A percentile compares a stretch with the other conserved stretches of the same genome.
Evolutionary conservation across 2,797 vertebrate species (phyloP).

Genomic region (Aphelocoma californica): DNA sequence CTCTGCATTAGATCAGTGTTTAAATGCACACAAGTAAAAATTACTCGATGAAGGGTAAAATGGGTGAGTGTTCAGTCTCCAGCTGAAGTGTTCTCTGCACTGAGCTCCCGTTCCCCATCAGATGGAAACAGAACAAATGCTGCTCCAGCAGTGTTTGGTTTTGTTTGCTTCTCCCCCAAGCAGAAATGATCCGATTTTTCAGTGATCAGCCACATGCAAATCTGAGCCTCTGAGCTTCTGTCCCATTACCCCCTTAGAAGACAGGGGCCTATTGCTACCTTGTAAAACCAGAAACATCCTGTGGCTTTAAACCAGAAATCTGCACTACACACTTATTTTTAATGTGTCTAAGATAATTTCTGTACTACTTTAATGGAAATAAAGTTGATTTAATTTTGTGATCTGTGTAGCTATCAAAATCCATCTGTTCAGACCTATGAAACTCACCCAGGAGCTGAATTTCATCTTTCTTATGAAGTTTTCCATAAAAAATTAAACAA

Average conservation of each 20-base stretch:
- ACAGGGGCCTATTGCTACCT: conserved; percentile 15
- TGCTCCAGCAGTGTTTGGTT: neutral
- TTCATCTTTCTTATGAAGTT: conserved; percentile 58
- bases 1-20: conserved; percentile 11
- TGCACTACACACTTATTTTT: conserved; percentile 57
- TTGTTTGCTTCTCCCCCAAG: conserved; percentile 27
- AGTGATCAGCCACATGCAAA: conserved; percentile 14
- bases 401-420: conserved; percentile 70
- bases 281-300: conserved; percentile 47
- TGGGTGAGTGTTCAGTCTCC: neutral
- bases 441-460: conserved; percentile 35
- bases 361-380: conserved; percentile 66
- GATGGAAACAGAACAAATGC: neutral
- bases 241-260: neutral
- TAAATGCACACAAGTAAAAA: conserved; percentile 3
- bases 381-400: conserved; percentile 66
- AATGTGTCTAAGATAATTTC: conserved; percentile 66
- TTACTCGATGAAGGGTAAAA: neutral
- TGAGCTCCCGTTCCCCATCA: neutral
- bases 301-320: conserved; percentile 66
- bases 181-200: conserved; percentile 14
- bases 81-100: neutral
- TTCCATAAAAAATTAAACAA: conserved; percentile 8
- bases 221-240: neutral
- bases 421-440: conserved; percentile 68